phyloP scores from a whole-genome alignment of 2,888 invertebrate genomes.

The Cantharis rufa region DNA sequence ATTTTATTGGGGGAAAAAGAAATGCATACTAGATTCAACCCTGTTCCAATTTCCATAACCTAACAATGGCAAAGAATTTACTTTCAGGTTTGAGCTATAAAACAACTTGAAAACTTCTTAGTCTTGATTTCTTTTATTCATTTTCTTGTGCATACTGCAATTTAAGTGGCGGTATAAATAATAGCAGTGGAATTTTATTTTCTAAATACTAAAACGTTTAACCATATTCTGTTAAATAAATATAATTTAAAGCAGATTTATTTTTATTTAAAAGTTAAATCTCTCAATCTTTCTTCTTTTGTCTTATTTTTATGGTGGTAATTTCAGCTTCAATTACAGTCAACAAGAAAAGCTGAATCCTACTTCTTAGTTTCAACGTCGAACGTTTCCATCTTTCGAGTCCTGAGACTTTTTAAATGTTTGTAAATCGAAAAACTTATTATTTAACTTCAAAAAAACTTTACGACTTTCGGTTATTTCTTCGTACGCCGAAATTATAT shows the following conservation, averaged over 20 bases:
- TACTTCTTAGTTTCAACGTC: background rate
- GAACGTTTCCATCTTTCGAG: background rate
- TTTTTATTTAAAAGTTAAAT: background rate
- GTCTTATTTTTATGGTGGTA: background rate
- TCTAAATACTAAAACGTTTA: background rate
- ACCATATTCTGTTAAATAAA: background rate
- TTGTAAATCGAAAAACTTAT: background rate
- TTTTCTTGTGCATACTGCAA: conserved; percentile 4
- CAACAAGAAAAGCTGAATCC: background rate
- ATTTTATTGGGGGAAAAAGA: background rate
- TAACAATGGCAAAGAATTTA: conserved; percentile 1
- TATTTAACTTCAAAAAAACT: background rate
- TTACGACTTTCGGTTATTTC: background rate
- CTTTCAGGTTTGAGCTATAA: background rate
- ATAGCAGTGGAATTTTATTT: background rate
- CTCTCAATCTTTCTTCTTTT: background rate
- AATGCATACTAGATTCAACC: background rate
- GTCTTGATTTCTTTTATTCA: conserved; percentile 2
- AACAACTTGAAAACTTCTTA: conserved; percentile 5
- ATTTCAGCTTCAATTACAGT: background rate
- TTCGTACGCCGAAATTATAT: background rate
- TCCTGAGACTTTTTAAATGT: background rate
- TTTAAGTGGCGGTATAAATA: background rate
- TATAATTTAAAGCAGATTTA: background rate
- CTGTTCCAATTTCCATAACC: background rate